Conservation (phyloP, 2,797 vertebrate species). For the Eulemur albifrons region DNA sequence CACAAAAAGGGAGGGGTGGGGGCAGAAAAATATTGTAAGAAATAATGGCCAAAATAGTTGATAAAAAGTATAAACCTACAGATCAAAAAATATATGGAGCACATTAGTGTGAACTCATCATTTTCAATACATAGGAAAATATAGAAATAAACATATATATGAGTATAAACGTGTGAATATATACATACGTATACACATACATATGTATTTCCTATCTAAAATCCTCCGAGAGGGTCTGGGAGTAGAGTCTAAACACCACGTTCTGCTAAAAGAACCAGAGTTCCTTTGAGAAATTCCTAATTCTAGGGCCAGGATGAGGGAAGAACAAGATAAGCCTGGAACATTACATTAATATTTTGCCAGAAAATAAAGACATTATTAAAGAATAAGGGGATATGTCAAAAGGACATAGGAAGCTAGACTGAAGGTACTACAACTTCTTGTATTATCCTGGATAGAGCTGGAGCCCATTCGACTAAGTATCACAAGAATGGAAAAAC, state of each 20-base stretch:
- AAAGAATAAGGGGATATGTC: background rate
- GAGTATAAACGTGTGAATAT: background rate
- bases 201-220: background rate
- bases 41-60: background rate
- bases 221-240: background rate
- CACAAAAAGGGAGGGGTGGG: background rate
- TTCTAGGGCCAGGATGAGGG: background rate
- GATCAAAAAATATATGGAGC: background rate
- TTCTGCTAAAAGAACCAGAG: background rate
- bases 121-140: background rate
- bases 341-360: background rate
- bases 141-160: background rate
- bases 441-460: too few relatives aligned
- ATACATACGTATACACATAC: background rate
- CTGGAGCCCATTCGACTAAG: too few relatives aligned
- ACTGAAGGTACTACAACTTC: background rate
- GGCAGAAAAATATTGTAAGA: background rate
- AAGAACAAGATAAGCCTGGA: background rate
- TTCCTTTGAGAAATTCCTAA: background rate
- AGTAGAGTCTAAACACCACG: background rate
- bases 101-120: background rate
- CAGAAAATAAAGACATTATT: background rate
- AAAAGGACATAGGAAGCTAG: background rate
- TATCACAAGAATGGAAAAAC: too few relatives aligned
- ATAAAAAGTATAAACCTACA: background rate